Base-by-base conservation (phyloP, 1,140 invertebrate species). In the Pogonus chalceus region DNA sequence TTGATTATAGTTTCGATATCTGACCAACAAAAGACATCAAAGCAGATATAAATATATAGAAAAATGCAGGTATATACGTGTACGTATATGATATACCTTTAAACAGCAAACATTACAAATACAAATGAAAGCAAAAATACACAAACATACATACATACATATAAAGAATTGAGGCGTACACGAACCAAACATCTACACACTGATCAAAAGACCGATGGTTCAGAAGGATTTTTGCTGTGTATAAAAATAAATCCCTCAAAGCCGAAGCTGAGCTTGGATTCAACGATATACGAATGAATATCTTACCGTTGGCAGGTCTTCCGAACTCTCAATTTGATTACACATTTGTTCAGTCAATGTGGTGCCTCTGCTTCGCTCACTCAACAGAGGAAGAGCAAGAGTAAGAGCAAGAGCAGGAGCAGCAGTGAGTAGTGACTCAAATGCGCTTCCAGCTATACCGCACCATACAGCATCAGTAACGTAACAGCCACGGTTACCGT, bases 221-320 rank as follows among this genome's bases (percentile, higher is more conserved):
- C 59, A 55, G 35, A 48, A 20, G 53, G 55, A 55, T 59, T 46
- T 59, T 59, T 57, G 49, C 53, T 50, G 35, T 56, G 51, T 53
- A 56, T 50, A 57, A 60, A 43, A 55, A 53, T 58, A 60, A 58
- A 58, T 60, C 56, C 51, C 48, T 54, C 56, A 60, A 60, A 57
- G 56, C 53, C 49, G 53, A 54, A 39, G 49, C 50, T 57, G 23
- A 49, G 16, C 46, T 21, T 31, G 16, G 23, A 31, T 21, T 23
- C 43, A 24, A 16, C 24, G 39, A 43, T 52, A 53, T 20, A 35
- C 35, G 20, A 43, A 23, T 50, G 49, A 24, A 50, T 50, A 50
- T 43, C 14, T 16, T 43, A 10, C 18, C 37, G 37, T 43, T 43
- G 37, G 37, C 37, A 43, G 37, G 9, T 43, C 37, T 43, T 43